A percentile compares a stretch with the other conserved stretches of the same genome.
These are phyloP conservation scores for Artibeus lituratus DNA, from an alignment of 2,797 vertebrate genomes.

Conservation along the genomic window DNA sequence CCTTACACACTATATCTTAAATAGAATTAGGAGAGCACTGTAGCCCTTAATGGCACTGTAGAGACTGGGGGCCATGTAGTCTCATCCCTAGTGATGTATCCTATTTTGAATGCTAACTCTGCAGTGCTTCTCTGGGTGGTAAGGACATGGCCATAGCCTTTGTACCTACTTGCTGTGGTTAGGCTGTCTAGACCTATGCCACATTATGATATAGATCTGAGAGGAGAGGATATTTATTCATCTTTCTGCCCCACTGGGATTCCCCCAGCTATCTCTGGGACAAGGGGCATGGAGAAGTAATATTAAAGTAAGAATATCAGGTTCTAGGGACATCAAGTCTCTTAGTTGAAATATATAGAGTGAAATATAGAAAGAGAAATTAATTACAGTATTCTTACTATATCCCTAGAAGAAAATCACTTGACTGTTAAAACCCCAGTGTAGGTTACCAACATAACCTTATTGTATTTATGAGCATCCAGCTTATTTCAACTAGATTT, in stretches of 20 bases:
- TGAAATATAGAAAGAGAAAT: background rate
- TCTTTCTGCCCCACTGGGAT: background rate
- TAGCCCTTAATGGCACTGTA: background rate
- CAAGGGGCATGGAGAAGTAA: background rate
- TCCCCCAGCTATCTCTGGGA: background rate
- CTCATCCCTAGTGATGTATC: no score
- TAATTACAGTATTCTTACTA: background rate
- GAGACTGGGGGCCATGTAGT: background rate
- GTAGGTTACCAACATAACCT: no score
- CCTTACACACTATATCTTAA: background rate
- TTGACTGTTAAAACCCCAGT: background rate
- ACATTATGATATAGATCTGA: background rate
- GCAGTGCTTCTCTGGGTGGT: rapidly evolving
- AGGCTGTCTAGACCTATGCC: rapidly evolving
- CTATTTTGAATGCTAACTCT: background rate
- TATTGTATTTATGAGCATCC: background rate
- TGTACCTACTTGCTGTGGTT: rapidly evolving
- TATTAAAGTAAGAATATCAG: background rate
- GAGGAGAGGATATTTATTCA: background rate
- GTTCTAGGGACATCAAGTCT: background rate
- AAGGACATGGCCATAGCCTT: no score
- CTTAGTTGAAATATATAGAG: background rate
- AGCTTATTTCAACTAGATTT: background rate
- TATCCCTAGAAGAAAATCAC: background rate
- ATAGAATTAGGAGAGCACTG: background rate